A percentile compares a stretch with the other conserved stretches of the same genome.
Evolutionary conservation across 2,797 vertebrate genomes (phyloP).

Genomic region (Xerus rutilus): DNA sequence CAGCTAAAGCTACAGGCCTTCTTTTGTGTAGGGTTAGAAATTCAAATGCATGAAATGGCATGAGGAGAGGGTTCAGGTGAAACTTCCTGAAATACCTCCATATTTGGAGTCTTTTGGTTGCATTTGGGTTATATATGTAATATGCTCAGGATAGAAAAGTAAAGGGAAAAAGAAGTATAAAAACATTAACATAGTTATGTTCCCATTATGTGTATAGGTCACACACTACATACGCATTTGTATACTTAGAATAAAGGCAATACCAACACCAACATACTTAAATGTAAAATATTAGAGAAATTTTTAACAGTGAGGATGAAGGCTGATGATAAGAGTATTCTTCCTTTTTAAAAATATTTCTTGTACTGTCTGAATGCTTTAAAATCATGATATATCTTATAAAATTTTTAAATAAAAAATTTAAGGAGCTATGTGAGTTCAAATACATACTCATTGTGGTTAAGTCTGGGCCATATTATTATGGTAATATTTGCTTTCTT

Average conservation of each 20-base stretch:
- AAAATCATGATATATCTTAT: neutral
- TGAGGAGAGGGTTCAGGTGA: neutral
- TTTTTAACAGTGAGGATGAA: neutral
- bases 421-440: neutral
- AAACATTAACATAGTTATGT: conserved; percentile 17
- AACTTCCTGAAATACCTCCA: conserved; percentile 33
- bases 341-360: neutral
- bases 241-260: conserved; percentile 17
- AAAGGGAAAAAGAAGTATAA: neutral
- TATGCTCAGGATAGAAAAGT: neutral
- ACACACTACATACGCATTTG: neutral
- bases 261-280: conserved; percentile 1
- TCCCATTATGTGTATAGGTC: neutral
- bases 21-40: conserved; percentile 14
- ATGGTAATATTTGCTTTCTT: conserved; percentile 30
- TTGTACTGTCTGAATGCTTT: conserved; percentile 51
- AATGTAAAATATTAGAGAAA: conserved; percentile 44
- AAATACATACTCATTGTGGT: conserved; percentile 31
- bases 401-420: neutral
- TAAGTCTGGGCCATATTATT: neutral
- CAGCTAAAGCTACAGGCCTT: neutral
- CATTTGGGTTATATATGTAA: neutral
- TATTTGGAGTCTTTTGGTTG: neutral
- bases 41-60: neutral
- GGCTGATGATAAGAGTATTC: neutral